Evolutionary conservation across 2,113 vertebrate genomes (phyloP), one percentile per base, ranked within the genome.

Genomic region (Apeltes quadracus): DNA sequence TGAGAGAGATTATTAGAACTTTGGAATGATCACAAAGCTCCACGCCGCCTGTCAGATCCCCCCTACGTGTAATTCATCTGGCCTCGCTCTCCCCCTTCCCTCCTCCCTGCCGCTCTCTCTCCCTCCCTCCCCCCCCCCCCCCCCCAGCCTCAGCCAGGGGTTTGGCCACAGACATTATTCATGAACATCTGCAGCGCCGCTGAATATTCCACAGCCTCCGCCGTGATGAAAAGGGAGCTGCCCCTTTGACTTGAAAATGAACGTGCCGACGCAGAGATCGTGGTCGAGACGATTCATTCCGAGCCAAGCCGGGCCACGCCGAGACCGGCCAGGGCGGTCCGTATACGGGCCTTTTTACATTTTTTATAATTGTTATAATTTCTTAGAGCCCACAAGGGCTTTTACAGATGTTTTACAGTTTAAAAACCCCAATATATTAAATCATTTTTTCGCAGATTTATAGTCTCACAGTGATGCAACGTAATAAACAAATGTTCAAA

Each of bases 1-100:
- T 98, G 96, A 98, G 96, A 96, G 97, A 97, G 96, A 97, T 98
- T 97, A 98, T 98, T 98, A 96, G 96, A 96, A 97, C 95, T 97
- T 97, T 98, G 96, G 96, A 97, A 98, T 98, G 97, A 98, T 98
- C 97, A 98, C 97, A 98, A 98, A 97, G 97, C 96, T 95, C 94
- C 93, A 95, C 95, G 94, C 96, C 94, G 95, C 95, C 96, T 97
- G 97, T 98, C 97, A 98, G 95, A 98, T 98, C 96, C 96, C 96
- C 95, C 96, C 96, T 97, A 95, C 95, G 94, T 95, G 96, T 97
- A 96, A 98, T 98, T 98, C 96, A 98, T 98, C 96, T 98, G 94
- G 92, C 95, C 93, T 93, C 93, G 80, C 94, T 66, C 84, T 86
- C 90, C 93, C 92, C 92, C 78, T 89, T 82, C 78, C 85, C 80